Percentiles rank a stretch among this genome's conserved stretches.
phyloP scores from a whole-genome alignment of 2,888 invertebrate species.

The Conchocele bisecta region DNA sequence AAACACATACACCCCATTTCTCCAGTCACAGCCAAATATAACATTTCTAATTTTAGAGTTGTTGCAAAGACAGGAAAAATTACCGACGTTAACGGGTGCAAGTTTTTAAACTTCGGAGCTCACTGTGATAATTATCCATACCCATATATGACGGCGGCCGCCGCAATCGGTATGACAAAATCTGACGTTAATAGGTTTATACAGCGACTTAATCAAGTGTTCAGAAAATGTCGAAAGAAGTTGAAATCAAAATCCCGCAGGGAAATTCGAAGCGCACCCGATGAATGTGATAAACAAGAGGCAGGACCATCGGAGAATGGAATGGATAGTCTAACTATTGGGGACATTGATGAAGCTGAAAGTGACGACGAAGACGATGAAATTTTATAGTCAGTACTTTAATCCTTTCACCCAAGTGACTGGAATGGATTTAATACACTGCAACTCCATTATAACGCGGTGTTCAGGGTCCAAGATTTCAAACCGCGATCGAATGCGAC shows the following conservation, averaged over 20 bases:
- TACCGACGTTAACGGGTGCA: slow-evolving; percentile 68
- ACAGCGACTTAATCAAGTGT: slow-evolving; percentile 86
- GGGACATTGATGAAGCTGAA: neutral
- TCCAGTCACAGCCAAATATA: neutral
- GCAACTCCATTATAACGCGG: too few species aligned
- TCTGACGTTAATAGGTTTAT: slow-evolving; percentile 89
- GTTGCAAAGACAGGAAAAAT: slow-evolving; percentile 74
- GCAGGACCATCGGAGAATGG: neutral
- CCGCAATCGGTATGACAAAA: slow-evolving; percentile 87
- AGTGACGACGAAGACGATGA: neutral
- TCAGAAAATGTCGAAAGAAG: too few species aligned
- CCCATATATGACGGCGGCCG: slow-evolving; percentile 90
- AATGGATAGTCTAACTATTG: neutral
- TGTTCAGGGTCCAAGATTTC: too few species aligned
- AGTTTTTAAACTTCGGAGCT: slow-evolving; percentile 87
- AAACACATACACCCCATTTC: neutral
- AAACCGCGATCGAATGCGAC: too few species aligned
- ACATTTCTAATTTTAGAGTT: slow-evolving; percentile 78
- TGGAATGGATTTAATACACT: too few species aligned
- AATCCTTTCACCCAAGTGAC: too few species aligned
- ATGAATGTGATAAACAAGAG: neutral
- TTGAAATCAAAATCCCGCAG: neutral
- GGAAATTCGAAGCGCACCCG: too few species aligned
- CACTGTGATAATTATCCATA: slow-evolving; percentile 86
- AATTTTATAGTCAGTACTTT: too few species aligned